A percentile compares a stretch with the other conserved stretches of the same genome.
Evolutionary conservation across 2,797 vertebrate species (phyloP).

Genomic region (Gephyroberyx darwinii): DNA sequence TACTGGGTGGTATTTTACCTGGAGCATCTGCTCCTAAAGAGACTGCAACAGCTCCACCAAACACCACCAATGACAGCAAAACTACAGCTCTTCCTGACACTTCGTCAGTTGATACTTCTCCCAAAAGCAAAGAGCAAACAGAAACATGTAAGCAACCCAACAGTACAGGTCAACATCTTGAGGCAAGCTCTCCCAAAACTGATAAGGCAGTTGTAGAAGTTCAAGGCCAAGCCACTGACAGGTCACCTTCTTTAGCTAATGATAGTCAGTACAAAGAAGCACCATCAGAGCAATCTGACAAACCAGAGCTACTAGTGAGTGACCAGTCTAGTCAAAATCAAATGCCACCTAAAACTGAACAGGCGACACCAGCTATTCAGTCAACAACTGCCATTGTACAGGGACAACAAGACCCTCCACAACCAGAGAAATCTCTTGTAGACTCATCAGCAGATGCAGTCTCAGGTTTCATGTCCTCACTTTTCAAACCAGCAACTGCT

Average conservation of each 20-base stretch:
- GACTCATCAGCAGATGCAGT: constrained; percentile 87
- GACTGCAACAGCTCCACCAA: constrained; percentile 55
- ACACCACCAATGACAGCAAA: constrained; percentile 44
- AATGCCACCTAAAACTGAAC: constrained; percentile 43
- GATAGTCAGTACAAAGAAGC: constrained; percentile 46
- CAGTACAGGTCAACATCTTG: constrained; percentile 10
- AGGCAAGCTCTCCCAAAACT: constrained; percentile 33
- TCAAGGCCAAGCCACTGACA: constrained; percentile 43
- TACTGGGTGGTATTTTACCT: constrained; percentile 72
- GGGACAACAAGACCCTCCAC: constrained; percentile 68
- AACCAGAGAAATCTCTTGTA: constrained; percentile 80
- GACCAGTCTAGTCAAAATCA: constrained; percentile 46
- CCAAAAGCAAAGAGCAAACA: constrained; percentile 35
- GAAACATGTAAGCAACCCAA: constrained; percentile 42
- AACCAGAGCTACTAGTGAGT: constrained; percentile 22
- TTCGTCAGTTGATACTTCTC: constrained; percentile 20
- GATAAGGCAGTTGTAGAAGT: constrained; percentile 35
- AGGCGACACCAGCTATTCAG: constrained; percentile 24
- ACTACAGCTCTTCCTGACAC: constrained; percentile 14
- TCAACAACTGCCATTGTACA: constrained; percentile 50
- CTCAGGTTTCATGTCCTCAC: constrained; percentile 87
- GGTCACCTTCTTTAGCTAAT: constrained; percentile 23
- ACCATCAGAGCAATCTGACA: constrained; percentile 36
- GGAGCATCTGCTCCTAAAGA: constrained; percentile 70
- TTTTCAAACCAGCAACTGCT: constrained; percentile 74